Evolutionary conservation across 2,113 vertebrate species (phyloP).

Genomic region (Aptenodytes patagonicus): DNA sequence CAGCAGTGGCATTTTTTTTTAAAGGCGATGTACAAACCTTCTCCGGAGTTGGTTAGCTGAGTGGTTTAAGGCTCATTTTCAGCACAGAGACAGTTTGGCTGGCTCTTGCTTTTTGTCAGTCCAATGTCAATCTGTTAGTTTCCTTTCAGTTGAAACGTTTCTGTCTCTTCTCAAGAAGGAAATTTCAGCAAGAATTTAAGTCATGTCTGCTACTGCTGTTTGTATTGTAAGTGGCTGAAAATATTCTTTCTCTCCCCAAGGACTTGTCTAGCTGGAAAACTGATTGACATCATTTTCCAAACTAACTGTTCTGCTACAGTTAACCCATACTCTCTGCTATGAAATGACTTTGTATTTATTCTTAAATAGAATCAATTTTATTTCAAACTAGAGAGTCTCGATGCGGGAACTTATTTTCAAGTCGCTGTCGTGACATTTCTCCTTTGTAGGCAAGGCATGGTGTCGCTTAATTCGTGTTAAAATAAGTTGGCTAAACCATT

Average conservation of each 20-base stretch:
- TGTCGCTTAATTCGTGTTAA: not conserved
- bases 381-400: not conserved
- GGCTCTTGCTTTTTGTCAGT: not conserved
- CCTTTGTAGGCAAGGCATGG: not conserved
- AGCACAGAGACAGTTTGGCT: too few relatives aligned
- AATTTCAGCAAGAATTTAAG: not conserved
- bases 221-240: not conserved
- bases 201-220: not conserved
- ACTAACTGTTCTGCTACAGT: not conserved
- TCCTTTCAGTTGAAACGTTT: not conserved
- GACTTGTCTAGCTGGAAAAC: not conserved
- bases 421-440: fast-evolving
- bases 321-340: not conserved
- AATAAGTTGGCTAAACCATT: not conserved
- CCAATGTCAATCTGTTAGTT: not conserved
- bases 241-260: not conserved
- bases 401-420: not conserved
- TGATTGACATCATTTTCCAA: not conserved
- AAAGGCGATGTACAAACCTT: not conserved
- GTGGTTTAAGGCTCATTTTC: not conserved
- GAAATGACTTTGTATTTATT: not conserved
- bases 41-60: fast-evolving
- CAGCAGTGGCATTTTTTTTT: not conserved
- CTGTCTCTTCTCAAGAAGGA: not conserved
- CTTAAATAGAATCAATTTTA: not conserved